Conservation (phyloP, 2,797 vertebrate species). For the Moxostoma hubbsi region DNA sequence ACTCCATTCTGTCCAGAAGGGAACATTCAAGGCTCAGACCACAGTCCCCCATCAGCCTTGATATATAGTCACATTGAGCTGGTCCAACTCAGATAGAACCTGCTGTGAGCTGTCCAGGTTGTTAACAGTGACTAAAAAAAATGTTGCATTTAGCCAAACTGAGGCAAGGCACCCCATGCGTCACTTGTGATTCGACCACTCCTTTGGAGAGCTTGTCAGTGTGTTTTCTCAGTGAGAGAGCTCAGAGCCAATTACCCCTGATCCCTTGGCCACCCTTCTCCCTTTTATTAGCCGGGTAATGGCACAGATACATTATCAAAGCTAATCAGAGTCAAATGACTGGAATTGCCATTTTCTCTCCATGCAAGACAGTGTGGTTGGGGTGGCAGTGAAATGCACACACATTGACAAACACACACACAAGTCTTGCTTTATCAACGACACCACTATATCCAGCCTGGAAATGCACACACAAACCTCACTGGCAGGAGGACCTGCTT, state of each 20-base stretch:
- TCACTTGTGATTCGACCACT: conserved; percentile 47
- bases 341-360: conserved; percentile 81
- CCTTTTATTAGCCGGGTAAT: conserved; percentile 80
- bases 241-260: conserved; percentile 65
- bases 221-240: conserved; percentile 69
- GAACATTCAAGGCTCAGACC: conserved; percentile 26
- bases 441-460: neutral
- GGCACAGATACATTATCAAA: conserved; percentile 88
- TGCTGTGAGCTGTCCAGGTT: conserved; percentile 43
- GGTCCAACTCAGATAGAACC: conserved; percentile 17
- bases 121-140: conserved; percentile 43
- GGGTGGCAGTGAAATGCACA: conserved; percentile 27
- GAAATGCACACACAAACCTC: conserved; percentile 36
- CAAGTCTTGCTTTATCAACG: conserved; percentile 27
- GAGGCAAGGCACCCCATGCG: conserved; percentile 19
- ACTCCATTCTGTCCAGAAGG: conserved; percentile 27
- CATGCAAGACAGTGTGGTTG: conserved; percentile 52
- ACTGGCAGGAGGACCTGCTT: conserved; percentile 80
- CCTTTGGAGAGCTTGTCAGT: conserved; percentile 57
- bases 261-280: conserved; percentile 58
- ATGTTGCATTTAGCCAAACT: conserved; percentile 41
- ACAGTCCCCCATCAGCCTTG: conserved; percentile 23
- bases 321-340: conserved; percentile 91
- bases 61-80: conserved; percentile 46
- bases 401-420: neutral